Evolutionary conservation across 37 sponge, comb jelly and placozoan species (phyloP).

Genomic region (Aplysina aerophoba): DNA sequence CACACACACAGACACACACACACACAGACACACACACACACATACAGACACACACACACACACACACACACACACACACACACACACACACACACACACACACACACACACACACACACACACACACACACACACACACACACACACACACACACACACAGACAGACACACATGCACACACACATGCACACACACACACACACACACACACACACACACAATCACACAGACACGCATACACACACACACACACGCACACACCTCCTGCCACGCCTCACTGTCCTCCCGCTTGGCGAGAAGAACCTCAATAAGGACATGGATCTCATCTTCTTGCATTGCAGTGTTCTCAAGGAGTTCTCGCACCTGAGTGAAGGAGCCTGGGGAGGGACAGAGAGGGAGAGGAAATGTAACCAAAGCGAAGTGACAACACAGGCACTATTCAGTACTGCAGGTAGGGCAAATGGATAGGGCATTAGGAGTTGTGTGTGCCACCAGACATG

Average conservation of each 20-base stretch:
- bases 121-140: constrained; percentile 5
- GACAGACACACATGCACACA: not conserved
- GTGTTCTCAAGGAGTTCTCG: not conserved
- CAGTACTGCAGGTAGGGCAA: no score
- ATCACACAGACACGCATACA: not conserved
- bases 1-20: not conserved
- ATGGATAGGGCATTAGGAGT: no score
- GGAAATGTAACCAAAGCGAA: no score
- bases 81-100: constrained; percentile 13
- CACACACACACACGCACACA: not conserved
- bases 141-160: not conserved
- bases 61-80: not conserved
- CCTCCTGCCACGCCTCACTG: constrained; percentile 31
- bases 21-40: not conserved
- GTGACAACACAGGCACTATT: no score
- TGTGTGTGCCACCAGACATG: no score
- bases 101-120: constrained; percentile 12
- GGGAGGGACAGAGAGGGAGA: not conserved
- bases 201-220: not conserved
- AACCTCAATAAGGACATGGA: constrained; percentile 11
- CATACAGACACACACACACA: not conserved
- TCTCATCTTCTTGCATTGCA: not conserved
- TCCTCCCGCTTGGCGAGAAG: constrained; percentile 17
- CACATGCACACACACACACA: not conserved
- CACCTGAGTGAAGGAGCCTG: constrained; percentile 4